phyloP scores from a whole-genome alignment of 2,888 invertebrate genomes.

The Zaprionus bogoriensis region DNA sequence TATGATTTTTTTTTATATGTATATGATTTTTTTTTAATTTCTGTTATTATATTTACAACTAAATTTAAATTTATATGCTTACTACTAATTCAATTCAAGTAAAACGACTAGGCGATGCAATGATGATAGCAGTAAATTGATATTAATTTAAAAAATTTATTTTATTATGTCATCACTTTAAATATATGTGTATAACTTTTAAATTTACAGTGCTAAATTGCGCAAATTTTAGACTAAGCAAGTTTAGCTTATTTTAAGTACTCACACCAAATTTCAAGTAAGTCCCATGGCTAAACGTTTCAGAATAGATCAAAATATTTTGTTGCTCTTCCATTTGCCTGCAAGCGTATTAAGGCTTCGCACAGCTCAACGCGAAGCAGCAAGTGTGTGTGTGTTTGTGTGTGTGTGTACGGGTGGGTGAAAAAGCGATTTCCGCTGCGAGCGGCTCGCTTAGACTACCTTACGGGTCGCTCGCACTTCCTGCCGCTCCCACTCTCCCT shows the following conservation, averaged over 20 bases:
- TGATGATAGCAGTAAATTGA: too few relatives aligned
- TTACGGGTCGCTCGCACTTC: background rate
- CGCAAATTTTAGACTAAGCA: background rate
- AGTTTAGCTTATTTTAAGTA: background rate
- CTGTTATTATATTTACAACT: too few relatives aligned
- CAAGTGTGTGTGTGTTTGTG: constrained; percentile 1
- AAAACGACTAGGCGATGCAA: too few relatives aligned
- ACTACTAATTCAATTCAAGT: too few relatives aligned
- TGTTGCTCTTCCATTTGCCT: background rate
- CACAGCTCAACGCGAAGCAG: background rate
- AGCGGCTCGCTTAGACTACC: constrained; percentile 17
- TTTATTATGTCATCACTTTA: too few relatives aligned
- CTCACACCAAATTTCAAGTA: background rate
- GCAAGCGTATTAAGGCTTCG: background rate
- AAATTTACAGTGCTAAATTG: too few relatives aligned
- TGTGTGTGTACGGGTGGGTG: constrained; percentile 21
- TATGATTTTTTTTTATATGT: too few relatives aligned
- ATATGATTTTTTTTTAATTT: too few relatives aligned
- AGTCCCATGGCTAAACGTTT: background rate
- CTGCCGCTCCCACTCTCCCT: background rate
- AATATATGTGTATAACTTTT: too few relatives aligned
- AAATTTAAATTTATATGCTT: too few relatives aligned
- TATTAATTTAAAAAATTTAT: too few relatives aligned
- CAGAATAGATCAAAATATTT: background rate
- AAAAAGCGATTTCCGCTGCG: constrained; percentile 67